These are phyloP conservation scores for Plebejus anna DNA, from an alignment of 2,888 invertebrate species.

Conservation along the genomic window DNA sequence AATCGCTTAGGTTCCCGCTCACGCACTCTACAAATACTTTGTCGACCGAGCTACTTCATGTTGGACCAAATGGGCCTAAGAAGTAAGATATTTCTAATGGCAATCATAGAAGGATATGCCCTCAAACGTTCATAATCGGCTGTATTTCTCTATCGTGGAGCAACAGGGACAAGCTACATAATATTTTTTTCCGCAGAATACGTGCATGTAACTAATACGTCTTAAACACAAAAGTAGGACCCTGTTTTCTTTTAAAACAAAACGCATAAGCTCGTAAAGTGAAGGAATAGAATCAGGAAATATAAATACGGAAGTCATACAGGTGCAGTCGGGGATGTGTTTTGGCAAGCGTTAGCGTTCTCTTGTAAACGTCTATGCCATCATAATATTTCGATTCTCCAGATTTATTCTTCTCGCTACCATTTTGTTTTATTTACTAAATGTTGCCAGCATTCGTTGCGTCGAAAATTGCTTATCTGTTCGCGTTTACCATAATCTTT, in stretches of 20 bases:
- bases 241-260: conserved; percentile 5
- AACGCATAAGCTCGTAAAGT: conserved; percentile 6
- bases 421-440: too few species aligned
- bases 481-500: neutral
- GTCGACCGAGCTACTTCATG: too few species aligned
- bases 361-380: neutral
- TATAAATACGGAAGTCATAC: neutral
- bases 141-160: neutral
- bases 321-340: conserved; percentile 11
- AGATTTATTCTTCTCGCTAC: neutral
- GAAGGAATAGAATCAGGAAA: conserved; percentile 15
- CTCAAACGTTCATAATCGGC: too few species aligned
- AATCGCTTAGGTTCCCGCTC: too few species aligned
- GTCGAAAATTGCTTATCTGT: neutral
- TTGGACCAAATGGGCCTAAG: too few species aligned
- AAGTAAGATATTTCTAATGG: too few species aligned
- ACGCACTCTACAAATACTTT: too few species aligned
- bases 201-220: neutral
- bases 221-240: neutral
- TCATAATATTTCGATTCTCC: neutral
- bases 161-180: too few species aligned
- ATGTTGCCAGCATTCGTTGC: neutral
- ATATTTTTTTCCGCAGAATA: neutral
- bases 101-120: too few species aligned
- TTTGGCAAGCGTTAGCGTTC: neutral